Percentiles rank a stretch among this genome's conserved stretches.
These are phyloP conservation scores for Amyelois transitella DNA, from an alignment of 1,140 invertebrate species.

Conservation along the genomic window DNA sequence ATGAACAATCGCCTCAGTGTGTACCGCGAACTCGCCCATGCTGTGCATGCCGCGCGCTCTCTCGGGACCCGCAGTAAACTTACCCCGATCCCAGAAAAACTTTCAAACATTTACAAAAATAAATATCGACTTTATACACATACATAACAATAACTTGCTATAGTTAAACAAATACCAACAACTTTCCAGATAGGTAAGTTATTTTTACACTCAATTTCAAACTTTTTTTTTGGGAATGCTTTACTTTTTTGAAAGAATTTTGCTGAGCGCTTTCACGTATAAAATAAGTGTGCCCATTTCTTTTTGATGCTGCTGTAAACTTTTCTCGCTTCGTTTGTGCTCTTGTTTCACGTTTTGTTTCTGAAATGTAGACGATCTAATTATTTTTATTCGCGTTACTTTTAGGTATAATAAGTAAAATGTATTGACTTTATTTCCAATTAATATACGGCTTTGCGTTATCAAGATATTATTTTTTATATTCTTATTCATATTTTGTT, in stretches of 20 bases:
- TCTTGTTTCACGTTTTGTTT: not conserved
- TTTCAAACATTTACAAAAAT: not conserved
- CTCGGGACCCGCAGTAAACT: constrained; percentile 27
- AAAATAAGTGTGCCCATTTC: constrained; percentile 7
- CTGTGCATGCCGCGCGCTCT: constrained; percentile 36
- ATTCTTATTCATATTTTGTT: too few species aligned
- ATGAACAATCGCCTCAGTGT: constrained; percentile 64
- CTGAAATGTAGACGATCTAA: not conserved
- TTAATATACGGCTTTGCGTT: too few species aligned
- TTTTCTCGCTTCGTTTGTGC: not conserved
- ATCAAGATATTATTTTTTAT: too few species aligned
- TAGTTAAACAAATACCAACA: not conserved
- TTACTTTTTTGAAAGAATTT: not conserved
- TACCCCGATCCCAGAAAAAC: constrained; percentile 30
- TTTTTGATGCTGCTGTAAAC: constrained; percentile 5
- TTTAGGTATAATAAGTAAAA: not conserved
- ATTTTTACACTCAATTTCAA: not conserved
- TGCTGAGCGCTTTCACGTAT: constrained; percentile 8
- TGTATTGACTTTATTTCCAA: too few species aligned
- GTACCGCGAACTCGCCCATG: constrained; percentile 38
- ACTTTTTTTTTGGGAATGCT: not conserved
- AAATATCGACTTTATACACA: not conserved
- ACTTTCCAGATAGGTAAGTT: not conserved
- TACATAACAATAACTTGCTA: not conserved
- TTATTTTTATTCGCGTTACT: not conserved